A percentile compares a stretch with the other conserved stretches of the same genome.
Conservation (phyloP, 1,140 invertebrate species). For the Octopus bimaculoides region DNA sequence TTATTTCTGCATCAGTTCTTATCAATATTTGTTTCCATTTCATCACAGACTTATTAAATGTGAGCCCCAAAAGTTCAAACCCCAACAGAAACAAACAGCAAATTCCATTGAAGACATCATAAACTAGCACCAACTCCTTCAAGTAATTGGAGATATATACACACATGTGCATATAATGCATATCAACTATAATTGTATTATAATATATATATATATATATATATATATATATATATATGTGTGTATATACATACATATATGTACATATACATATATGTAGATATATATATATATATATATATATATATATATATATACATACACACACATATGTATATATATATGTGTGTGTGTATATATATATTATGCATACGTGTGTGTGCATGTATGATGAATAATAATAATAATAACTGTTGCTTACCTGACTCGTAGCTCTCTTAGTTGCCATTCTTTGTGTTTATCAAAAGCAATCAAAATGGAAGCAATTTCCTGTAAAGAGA, state of each 20-base stretch:
- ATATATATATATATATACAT: neutral
- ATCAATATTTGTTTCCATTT: too few species aligned
- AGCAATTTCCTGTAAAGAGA: slow-evolving; percentile 83
- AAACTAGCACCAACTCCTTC: too few species aligned
- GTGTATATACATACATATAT: neutral
- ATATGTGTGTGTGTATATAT: neutral
- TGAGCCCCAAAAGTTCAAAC: too few species aligned
- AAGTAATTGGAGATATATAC: too few species aligned
- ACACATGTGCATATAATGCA: too few species aligned
- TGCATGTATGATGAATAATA: neutral
- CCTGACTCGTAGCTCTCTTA: slow-evolving; percentile 94
- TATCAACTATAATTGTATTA: too few species aligned
- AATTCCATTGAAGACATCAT: too few species aligned
- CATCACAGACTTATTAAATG: too few species aligned
- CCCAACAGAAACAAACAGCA: too few species aligned
- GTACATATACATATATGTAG: neutral
- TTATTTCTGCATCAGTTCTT: too few species aligned
- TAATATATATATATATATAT: slow-evolving; percentile 4
- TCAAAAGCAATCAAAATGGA: slow-evolving; percentile 96
- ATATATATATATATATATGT: slow-evolving; percentile 2
- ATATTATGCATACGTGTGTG: neutral
- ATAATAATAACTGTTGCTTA: slow-evolving; percentile 57
- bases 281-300: neutral
- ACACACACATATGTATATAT: neutral
- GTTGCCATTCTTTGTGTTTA: slow-evolving; percentile 93